Base-by-base conservation (phyloP, 2,797 vertebrate genomes). In the Glyptemys insculpta region DNA sequence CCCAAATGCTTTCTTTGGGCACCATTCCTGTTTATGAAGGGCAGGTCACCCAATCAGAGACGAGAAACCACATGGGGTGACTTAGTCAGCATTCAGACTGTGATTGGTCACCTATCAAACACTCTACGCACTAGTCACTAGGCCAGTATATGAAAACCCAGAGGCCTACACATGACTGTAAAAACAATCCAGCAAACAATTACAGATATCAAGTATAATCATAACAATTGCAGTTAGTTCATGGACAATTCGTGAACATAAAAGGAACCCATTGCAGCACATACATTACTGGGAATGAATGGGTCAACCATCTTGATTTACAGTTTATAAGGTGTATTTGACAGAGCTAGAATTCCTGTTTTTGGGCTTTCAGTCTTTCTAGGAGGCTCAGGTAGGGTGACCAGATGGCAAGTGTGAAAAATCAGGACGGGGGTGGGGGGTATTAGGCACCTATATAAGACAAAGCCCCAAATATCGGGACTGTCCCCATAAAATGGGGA, bases 271-370 rank as follows among this genome's bases (percentile, higher is more conserved):
- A 50, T 94, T 68, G 90, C 92, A 53, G 8, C 0, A 1, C 6
- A 21, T 44, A 79, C 78, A 49, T 92, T 74, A 91, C 93, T 41
- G 57, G 86, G 86, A 95, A 65, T 57, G 92, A 95, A 92, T n/a
- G 89, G 34, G 15, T 34, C 34, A n/a, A 6, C 21, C 12, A 74
- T 94, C 86, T 81, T n/a, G 65, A 83, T 87, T 91, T 91, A 79
- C 88, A 92, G 88, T 95, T 93, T 95, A 90, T 8, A 47, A 81
- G 90, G 90, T 89, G 96, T 91, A 94, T 92, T 86, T 62, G 91
- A 57, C 94, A 94, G 82, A 86, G 16, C 84, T 80, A 27, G 95
- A 96, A 94, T 91, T 92, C 88, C 83, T 56, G 94, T 91, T 89
- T 87, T 92, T 83, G 94, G 94, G 94, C 95, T 96, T 95, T 92